A percentile compares a stretch with the other conserved stretches of the same genome.
Evolutionary conservation across 2,797 vertebrate genomes (phyloP).

Genomic region (Ataeniobius toweri): DNA sequence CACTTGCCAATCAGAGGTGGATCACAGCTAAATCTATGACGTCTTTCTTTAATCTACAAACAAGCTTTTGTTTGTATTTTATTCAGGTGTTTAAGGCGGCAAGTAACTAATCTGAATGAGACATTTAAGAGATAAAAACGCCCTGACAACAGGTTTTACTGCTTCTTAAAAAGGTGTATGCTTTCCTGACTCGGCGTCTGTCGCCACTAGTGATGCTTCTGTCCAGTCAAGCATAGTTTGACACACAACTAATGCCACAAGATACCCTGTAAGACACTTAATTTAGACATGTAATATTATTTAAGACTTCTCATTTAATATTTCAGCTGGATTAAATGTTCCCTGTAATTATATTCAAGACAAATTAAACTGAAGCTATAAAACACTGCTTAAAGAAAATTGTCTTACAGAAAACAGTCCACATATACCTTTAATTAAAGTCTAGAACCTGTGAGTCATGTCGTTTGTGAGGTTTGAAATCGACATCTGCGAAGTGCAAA

Average conservation of each 20-base stretch:
- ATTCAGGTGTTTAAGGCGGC: not conserved
- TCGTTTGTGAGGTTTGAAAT: slow-evolving; percentile 4
- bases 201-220: slow-evolving; percentile 16
- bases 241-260: slow-evolving; percentile 4
- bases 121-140: not conserved
- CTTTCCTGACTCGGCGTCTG: slow-evolving; percentile 46
- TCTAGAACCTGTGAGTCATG: slow-evolving; percentile 7
- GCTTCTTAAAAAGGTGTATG: slow-evolving; percentile 12
- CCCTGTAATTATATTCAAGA: slow-evolving; percentile 5
- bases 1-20: not conserved
- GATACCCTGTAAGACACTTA: not conserved
- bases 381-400: slow-evolving; percentile 1
- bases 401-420: not conserved
- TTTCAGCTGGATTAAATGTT: not conserved
- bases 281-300: not conserved
- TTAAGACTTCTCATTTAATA: not conserved
- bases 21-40: not conserved
- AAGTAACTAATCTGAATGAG: not conserved
- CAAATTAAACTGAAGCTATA: slow-evolving; percentile 1
- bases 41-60: slow-evolving; percentile 4
- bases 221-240: slow-evolving; percentile 37
- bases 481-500: slow-evolving; percentile 19
- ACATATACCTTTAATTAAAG: slow-evolving; percentile 17
- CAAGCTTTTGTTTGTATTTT: slow-evolving; percentile 5
- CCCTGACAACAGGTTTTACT: slow-evolving; percentile 28